phyloP scores from a whole-genome alignment of 2,113 vertebrate genomes.

The Origma solitaria region DNA sequence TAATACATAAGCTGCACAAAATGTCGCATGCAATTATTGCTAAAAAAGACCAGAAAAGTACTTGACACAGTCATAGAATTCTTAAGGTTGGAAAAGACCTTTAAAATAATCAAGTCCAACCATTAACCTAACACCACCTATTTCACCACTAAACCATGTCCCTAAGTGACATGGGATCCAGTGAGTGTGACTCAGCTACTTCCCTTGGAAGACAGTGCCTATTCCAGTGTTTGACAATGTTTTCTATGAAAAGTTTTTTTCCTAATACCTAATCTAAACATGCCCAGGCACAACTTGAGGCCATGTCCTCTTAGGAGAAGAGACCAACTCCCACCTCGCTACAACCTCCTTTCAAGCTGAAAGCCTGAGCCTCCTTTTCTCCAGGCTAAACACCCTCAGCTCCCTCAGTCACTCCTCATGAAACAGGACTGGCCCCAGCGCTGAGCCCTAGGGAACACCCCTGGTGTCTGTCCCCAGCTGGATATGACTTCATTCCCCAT shows the following conservation, averaged over 20 bases:
- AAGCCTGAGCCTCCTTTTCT: background rate
- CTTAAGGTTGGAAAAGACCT: background rate
- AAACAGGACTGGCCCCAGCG: background rate
- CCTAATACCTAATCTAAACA: background rate
- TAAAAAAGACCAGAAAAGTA: constrained; percentile 18
- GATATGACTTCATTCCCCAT: background rate
- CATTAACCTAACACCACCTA: background rate
- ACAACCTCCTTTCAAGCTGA: background rate
- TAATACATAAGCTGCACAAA: background rate
- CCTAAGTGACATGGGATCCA: background rate
- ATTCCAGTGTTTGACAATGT: background rate
- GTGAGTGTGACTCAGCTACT: background rate
- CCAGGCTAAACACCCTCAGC: background rate
- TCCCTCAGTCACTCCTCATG: background rate
- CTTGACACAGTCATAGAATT: background rate
- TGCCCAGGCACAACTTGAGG: background rate
- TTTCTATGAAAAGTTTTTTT: background rate
- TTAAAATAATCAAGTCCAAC: background rate
- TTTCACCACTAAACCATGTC: background rate
- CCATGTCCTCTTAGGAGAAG: background rate
- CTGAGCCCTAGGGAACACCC: background rate
- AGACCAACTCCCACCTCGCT: fast-evolving
- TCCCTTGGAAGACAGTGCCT: background rate
- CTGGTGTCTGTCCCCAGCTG: background rate
- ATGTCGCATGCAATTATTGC: constrained; percentile 27